Evolutionary conservation across 2,888 invertebrate genomes (phyloP).

Genomic region (Spodoptera littoralis): DNA sequence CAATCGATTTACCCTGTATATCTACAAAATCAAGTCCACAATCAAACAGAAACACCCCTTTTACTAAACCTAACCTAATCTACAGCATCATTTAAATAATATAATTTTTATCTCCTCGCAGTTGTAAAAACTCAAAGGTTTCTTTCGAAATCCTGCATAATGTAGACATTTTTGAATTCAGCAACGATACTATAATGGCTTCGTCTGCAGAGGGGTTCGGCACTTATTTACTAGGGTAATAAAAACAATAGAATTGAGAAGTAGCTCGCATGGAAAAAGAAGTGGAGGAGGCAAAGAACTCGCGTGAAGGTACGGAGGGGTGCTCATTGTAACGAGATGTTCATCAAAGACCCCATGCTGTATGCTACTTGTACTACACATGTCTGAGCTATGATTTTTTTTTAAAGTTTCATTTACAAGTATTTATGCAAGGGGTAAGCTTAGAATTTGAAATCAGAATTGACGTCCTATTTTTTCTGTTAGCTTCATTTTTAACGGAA

Average conservation of each 20-base stretch:
- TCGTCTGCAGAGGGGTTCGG: conserved; percentile 48
- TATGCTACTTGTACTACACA: neutral
- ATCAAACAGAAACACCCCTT: too few species aligned
- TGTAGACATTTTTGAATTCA: conserved; percentile 70
- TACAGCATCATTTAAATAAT: too few species aligned
- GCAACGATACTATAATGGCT: conserved; percentile 63
- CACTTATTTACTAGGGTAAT: conserved; percentile 56
- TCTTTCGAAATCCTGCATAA: conserved; percentile 66
- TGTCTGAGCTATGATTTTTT: conserved; percentile 12
- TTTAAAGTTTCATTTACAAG: conserved; percentile 23
- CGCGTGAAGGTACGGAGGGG: conserved; percentile 35
- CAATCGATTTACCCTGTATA: too few species aligned
- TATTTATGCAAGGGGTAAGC: neutral
- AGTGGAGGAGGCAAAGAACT: conserved; percentile 46
- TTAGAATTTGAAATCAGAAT: too few species aligned
- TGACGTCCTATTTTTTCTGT: neutral
- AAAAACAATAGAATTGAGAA: conserved; percentile 53
- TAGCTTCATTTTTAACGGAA: neutral
- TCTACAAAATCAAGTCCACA: too few species aligned
- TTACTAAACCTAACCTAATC: too few species aligned
- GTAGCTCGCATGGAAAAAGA: conserved; percentile 41
- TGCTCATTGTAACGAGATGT: conserved; percentile 48
- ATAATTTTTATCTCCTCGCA: conserved; percentile 25
- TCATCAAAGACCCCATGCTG: conserved; percentile 47
- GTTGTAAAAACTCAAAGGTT: conserved; percentile 67